A percentile compares a stretch with the other conserved stretches of the same genome.
These are phyloP conservation scores for Oscheius sp. DNA, from an alignment of 2,888 invertebrate species.

Conservation along the genomic window DNA sequence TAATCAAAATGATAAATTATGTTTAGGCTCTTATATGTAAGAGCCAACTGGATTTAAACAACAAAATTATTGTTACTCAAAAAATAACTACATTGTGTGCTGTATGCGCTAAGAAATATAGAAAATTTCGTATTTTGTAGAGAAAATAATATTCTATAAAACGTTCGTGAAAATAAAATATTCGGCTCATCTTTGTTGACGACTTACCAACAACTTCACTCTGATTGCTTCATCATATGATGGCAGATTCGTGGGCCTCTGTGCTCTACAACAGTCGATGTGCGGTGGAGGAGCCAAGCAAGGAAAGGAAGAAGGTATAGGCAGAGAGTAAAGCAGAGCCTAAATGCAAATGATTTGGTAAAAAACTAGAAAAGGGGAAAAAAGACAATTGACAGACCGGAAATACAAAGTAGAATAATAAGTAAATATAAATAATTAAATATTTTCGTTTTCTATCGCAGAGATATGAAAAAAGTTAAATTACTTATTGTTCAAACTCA, in stretches of 20 bases:
- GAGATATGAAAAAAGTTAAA: too few relatives aligned
- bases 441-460: too few relatives aligned
- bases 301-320: conserved; percentile 38
- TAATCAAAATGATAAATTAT: neutral
- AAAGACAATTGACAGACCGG: neutral
- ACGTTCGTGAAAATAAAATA: too few relatives aligned
- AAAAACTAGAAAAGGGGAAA: too few relatives aligned
- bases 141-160: neutral
- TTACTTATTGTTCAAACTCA: too few relatives aligned
- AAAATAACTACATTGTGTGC: too few relatives aligned
- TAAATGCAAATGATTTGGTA: neutral
- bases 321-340: conserved; percentile 25
- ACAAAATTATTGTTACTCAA: too few relatives aligned
- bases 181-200: too few relatives aligned
- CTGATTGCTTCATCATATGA: conserved; percentile 45
- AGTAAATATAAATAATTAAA: too few relatives aligned
- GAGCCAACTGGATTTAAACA: too few relatives aligned
- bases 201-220: conserved; percentile 31
- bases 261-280: conserved; percentile 28
- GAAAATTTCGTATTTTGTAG: neutral
- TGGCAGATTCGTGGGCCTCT: conserved; percentile 38
- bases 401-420: neutral
- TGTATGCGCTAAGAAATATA: too few relatives aligned
- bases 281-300: conserved; percentile 48
- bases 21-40: neutral